Percentiles rank a stretch among this genome's conserved stretches.
phyloP scores from a whole-genome alignment of 1,140 invertebrate species.

The Pseudoatta argentina region DNA sequence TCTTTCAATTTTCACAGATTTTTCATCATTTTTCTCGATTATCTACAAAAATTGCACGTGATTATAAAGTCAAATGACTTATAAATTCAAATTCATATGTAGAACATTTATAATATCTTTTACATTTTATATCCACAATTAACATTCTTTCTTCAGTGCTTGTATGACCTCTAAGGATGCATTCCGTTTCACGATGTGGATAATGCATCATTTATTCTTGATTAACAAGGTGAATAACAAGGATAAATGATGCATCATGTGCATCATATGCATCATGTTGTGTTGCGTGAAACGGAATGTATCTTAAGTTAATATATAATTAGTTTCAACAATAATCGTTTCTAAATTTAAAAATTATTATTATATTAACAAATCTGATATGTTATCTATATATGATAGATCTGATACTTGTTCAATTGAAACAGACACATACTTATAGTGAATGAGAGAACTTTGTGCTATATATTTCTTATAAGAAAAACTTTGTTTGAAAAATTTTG shows the following conservation, averaged over 20 bases:
- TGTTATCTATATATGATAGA: background rate
- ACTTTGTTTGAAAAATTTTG: too few species aligned
- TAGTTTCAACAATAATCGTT: background rate
- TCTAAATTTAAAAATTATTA: background rate
- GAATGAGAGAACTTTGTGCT: background rate
- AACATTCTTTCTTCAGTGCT: background rate
- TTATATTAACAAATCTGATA: background rate
- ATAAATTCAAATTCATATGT: too few species aligned
- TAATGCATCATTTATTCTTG: too few species aligned
- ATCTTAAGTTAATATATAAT: background rate
- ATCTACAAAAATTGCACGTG: background rate
- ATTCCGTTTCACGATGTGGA: too few species aligned
- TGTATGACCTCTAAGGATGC: background rate
- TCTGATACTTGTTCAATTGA: background rate
- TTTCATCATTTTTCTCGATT: background rate
- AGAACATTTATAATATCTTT: background rate
- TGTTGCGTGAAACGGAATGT: too few species aligned
- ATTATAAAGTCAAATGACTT: too few species aligned
- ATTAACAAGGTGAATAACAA: too few species aligned
- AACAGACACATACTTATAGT: background rate
- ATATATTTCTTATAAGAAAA: background rate
- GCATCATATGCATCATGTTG: too few species aligned
- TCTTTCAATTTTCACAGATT: too few species aligned
- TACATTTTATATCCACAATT: background rate
- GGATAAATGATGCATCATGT: too few species aligned